Base-by-base conservation (phyloP, 2,888 invertebrate genomes). In the Acronicta leporina region DNA sequence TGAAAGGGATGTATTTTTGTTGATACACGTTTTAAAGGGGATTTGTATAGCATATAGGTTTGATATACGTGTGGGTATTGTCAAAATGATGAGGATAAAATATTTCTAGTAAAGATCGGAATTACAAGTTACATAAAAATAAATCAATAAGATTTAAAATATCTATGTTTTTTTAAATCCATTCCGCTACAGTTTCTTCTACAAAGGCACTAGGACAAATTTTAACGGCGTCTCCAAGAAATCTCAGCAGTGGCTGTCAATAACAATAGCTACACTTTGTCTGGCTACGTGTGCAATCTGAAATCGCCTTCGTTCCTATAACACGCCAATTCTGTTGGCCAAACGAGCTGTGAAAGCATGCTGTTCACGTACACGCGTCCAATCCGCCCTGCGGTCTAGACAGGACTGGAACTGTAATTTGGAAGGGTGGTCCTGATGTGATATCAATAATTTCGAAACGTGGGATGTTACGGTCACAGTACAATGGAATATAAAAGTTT, bases 281-380 rank as follows among this genome's bases (percentile, higher is more conserved):
- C 86, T 85, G 72, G 68, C 72, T 85, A 87, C 87, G 88, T 87
- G 88, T 73, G 78, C 87, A 87, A 88, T 87, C 85, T 78, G 79
- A 83, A 85, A 81, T 85, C 81, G 82, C 79, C 82, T 85, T 79
- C 83, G 75, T 80, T 82, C 70, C 77, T 82, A 75, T 83, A 83
- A 85, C 76, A 77, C 77, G 82, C 81, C 86, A 84, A 87, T 88
- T 84, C 80, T 83, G 79, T 79, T 71, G 75, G 75, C 77, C 85
- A 85, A 87, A 88, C 86, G 87, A 89, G 81, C 84, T 81, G 77
- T 73, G 76, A 77, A 68, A 73, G 77, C 80, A 89, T 89, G 86
- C 89, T 68, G 79, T 72, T 68, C 89, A 90, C 89, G 89, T 89
- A 83, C 80, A 73, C 83, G 82, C 81, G 85, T 82, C 82, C 74